Percentiles rank a stretch among this genome's conserved stretches.
phyloP scores from a whole-genome alignment of 2,113 vertebrate species.

The Cheilinus undulatus region DNA sequence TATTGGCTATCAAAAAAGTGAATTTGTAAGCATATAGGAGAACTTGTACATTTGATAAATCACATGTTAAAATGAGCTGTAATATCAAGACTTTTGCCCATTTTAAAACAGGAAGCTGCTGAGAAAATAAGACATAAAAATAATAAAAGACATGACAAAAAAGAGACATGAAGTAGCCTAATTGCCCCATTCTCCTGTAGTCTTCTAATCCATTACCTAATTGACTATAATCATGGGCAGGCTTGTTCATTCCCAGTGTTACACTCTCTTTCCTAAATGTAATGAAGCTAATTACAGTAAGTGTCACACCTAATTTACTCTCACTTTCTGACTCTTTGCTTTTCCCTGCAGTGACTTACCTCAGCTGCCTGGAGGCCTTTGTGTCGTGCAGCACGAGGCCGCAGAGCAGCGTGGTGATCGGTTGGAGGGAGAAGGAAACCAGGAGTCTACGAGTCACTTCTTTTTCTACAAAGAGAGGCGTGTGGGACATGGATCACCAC shows the following conservation, averaged over 20 bases:
- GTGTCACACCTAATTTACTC: background rate
- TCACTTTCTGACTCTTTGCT: conserved; percentile 13
- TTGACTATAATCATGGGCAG: background rate
- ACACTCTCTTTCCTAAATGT: conserved; percentile 1
- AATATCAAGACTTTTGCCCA: too few relatives aligned
- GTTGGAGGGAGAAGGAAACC: conserved; percentile 83
- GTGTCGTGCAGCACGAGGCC: conserved; percentile 84
- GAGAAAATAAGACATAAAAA: too few relatives aligned
- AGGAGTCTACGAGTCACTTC: conserved; percentile 71
- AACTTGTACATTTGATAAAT: too few relatives aligned
- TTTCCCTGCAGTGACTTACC: conserved; percentile 72
- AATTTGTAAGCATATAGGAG: too few relatives aligned
- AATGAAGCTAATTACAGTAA: conserved; percentile 4
- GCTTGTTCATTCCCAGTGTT: background rate
- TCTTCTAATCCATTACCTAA: background rate
- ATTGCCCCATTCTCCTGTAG: background rate
- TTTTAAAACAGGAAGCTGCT: too few relatives aligned
- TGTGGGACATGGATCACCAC: conserved; percentile 85
- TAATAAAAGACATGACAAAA: background rate
- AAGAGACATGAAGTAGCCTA: background rate
- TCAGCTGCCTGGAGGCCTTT: conserved; percentile 83
- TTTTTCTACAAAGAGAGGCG: conserved; percentile 79
- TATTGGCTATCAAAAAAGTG: too few relatives aligned
- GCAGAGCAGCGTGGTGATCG: conserved; percentile 78
- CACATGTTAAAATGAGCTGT: too few relatives aligned